These are phyloP conservation scores for Gari tellinella DNA, from an alignment of 2,888 invertebrate genomes.

Conservation along the genomic window DNA sequence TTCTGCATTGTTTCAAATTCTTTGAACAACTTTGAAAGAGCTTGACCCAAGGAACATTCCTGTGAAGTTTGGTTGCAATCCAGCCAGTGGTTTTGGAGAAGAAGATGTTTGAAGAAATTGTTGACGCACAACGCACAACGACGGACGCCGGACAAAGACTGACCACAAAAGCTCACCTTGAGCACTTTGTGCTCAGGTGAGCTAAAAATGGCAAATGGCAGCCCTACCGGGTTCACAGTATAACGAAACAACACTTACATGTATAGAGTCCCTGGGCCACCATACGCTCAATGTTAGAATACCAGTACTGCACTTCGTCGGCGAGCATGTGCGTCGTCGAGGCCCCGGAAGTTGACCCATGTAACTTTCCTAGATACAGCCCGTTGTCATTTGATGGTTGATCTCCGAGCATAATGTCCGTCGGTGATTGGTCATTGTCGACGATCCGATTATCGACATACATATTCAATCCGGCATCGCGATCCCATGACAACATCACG, in stretches of 20 bases:
- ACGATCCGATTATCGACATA: constrained; percentile 69
- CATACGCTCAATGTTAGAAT: constrained; percentile 76
- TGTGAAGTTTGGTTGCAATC: too few relatives aligned
- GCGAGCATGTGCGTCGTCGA: constrained; percentile 71
- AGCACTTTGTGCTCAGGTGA: too few relatives aligned
- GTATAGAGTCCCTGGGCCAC: constrained; percentile 62
- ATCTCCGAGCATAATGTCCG: constrained; percentile 53
- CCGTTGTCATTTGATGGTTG: constrained; percentile 45
- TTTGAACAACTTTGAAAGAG: too few relatives aligned
- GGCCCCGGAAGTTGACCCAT: constrained; percentile 54
- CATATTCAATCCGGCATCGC: constrained; percentile 76
- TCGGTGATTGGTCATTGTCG: constrained; percentile 19
- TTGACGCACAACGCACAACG: too few relatives aligned
- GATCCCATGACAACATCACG: constrained; percentile 81
- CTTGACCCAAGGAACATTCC: too few relatives aligned
- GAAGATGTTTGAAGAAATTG: too few relatives aligned
- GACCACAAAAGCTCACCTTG: too few relatives aligned
- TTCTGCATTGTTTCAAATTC: too few relatives aligned
- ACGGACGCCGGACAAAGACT: too few relatives aligned
- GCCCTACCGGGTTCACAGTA: too few relatives aligned
- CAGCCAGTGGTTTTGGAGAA: too few relatives aligned
- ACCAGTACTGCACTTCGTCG: constrained; percentile 83
- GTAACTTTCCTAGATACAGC: constrained; percentile 75
- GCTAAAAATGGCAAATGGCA: too few relatives aligned
- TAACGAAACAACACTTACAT: constrained; percentile 60